Conservation (phyloP, 2,888 invertebrate species). For the Heteromyza rotundicornis region DNA sequence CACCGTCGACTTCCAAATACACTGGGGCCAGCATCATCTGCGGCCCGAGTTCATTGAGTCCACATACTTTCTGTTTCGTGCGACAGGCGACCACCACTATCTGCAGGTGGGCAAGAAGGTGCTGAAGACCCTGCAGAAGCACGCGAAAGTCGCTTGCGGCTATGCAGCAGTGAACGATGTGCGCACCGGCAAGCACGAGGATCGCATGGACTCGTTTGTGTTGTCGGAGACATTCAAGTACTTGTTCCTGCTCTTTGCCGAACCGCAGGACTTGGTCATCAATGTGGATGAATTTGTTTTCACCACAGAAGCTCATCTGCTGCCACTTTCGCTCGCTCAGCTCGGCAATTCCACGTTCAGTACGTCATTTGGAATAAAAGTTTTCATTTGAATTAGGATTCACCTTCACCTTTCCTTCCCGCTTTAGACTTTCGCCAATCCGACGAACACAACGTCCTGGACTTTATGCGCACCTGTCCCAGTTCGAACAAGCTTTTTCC, state of each 20-base stretch:
- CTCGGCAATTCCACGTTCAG: conserved; percentile 66
- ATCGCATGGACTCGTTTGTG: conserved; percentile 98
- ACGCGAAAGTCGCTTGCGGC: conserved; percentile 93
- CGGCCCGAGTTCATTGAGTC: conserved; percentile 98
- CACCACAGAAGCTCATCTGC: conserved; percentile 93
- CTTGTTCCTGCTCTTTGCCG: conserved; percentile 89
- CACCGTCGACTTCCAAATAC: conserved; percentile 96
- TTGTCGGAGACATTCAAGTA: conserved; percentile 98
- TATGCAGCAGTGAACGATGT: conserved; percentile 98
- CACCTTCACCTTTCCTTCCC: conserved; percentile 13
- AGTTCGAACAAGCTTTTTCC: conserved; percentile 84
- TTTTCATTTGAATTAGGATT: no score
- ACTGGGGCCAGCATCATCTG: conserved; percentile 97
- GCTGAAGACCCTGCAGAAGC: conserved; percentile 84
- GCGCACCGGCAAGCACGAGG: conserved; percentile 87
- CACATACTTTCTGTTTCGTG: conserved; percentile 94
- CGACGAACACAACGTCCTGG: conserved; percentile 66
- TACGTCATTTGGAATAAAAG: conserved; percentile 37
- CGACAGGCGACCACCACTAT: conserved; percentile 96
- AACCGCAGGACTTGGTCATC: conserved; percentile 81
- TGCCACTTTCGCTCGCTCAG: conserved; percentile 83
- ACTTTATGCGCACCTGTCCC: conserved; percentile 76
- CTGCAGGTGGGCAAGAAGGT: conserved; percentile 87
- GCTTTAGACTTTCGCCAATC: conserved; percentile 63
- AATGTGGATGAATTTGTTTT: conserved; percentile 87